Evolutionary conservation across 64 coral and sea anemone species (phyloP).

Genomic region (Pocillopora verrucosa): DNA sequence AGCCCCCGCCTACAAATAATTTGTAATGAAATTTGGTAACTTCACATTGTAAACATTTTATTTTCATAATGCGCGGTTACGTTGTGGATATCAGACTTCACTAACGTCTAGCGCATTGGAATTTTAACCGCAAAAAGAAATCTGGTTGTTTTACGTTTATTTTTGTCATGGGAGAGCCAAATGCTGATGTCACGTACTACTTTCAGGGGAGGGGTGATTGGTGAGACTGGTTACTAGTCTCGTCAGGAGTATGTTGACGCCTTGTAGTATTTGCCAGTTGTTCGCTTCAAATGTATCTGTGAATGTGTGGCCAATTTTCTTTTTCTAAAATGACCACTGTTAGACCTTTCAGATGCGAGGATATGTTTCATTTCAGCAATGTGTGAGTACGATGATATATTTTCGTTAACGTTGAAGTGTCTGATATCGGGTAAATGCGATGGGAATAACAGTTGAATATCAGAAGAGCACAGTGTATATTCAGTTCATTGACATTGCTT

Average conservation of each 20-base stretch:
- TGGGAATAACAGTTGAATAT: too few relatives aligned
- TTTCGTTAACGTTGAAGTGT: background rate
- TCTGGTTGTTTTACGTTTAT: background rate
- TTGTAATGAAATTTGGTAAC: background rate
- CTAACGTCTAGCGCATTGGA: background rate
- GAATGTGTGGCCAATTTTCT: background rate
- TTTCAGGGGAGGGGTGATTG: background rate
- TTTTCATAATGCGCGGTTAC: background rate
- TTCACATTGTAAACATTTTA: background rate
- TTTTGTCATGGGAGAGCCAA: background rate
- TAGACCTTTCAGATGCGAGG: constrained; percentile 84
- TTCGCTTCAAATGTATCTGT: background rate
- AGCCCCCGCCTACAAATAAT: background rate
- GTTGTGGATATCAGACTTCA: background rate
- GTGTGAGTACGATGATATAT: constrained; percentile 66
- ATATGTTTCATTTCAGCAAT: constrained; percentile 91
- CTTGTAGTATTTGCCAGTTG: background rate
- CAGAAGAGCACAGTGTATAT: too few relatives aligned
- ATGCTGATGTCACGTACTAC: background rate
- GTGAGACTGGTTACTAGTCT: constrained; percentile 2
- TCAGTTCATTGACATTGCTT: too few relatives aligned
- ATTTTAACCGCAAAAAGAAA: background rate
- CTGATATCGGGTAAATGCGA: too few relatives aligned
- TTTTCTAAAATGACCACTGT: constrained; percentile 74
- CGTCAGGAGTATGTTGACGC: background rate